Evolutionary conservation across 2,888 invertebrate genomes (phyloP).

Genomic region (Caenorhabditis plicata): DNA sequence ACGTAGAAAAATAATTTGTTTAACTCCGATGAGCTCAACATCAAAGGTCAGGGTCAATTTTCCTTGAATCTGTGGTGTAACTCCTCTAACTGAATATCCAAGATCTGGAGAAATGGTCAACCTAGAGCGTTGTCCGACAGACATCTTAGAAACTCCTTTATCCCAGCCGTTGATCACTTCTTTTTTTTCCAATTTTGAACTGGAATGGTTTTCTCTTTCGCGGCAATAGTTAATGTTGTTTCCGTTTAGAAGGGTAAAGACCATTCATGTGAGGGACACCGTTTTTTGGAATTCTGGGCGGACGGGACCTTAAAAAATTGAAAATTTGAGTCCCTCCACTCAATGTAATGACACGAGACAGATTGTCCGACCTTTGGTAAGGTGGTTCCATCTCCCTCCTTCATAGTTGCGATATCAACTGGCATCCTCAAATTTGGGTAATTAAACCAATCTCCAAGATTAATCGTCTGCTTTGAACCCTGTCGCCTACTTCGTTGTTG

Average conservation of each 20-base stretch:
- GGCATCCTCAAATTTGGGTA: conserved; percentile 33
- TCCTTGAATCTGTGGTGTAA: conserved; percentile 77
- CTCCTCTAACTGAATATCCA: conserved; percentile 80
- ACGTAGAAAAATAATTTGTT: conserved; percentile 4
- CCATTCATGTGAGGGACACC: too few relatives aligned
- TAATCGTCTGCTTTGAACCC: too few relatives aligned
- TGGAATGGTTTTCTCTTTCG: conserved; percentile 89
- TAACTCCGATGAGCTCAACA: conserved; percentile 76
- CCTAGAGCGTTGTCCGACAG: conserved; percentile 88
- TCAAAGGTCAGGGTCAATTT: conserved; percentile 92
- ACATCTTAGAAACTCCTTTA: conserved; percentile 92
- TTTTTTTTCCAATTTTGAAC: conserved; percentile 89
- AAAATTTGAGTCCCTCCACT: too few relatives aligned
- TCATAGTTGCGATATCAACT: conserved; percentile 57
- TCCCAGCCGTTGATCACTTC: conserved; percentile 88
- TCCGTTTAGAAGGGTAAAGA: conserved; percentile 70
- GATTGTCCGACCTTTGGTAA: conserved; percentile 91
- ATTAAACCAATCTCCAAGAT: too few relatives aligned
- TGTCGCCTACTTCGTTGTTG: too few relatives aligned
- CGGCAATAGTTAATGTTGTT: conserved; percentile 86
- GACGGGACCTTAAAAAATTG: too few relatives aligned
- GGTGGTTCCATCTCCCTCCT: conserved; percentile 71
- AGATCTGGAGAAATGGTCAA: conserved; percentile 91
- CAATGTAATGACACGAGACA: conserved; percentile 93
- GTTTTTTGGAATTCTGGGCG: too few relatives aligned